Percentiles rank a stretch among this genome's conserved stretches.
Conservation (phyloP, 2,113 vertebrate genomes). For the Aplodontia rufa region DNA sequence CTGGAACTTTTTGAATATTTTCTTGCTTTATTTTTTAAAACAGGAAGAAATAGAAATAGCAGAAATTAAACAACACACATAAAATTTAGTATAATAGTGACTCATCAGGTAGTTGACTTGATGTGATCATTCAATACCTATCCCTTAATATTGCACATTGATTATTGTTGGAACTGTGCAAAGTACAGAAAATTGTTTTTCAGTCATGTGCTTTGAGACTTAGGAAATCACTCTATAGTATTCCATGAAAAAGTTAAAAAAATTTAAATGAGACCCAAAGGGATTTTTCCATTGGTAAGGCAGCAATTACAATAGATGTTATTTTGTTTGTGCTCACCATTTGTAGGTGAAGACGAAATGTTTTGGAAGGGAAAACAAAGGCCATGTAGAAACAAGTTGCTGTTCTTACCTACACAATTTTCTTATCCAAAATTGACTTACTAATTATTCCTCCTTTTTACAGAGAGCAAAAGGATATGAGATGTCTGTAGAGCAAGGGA, state of each 20-base stretch:
- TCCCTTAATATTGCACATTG: not conserved
- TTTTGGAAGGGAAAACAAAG: not conserved
- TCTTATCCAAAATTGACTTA: not conserved
- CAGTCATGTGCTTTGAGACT: not conserved
- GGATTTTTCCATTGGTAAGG: not conserved
- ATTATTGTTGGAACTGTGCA: not conserved
- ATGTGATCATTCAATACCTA: not conserved
- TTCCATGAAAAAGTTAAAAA: conserved; percentile 53
- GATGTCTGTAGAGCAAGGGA: not conserved
- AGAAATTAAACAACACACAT: not conserved
- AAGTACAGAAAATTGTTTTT: not conserved
- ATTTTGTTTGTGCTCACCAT: not conserved
- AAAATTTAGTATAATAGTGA: not conserved
- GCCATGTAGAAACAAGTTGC: not conserved
- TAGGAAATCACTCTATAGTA: not conserved
- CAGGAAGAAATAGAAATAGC: not conserved
- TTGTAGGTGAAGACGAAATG: not conserved
- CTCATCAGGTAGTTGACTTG: not conserved
- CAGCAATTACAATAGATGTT: not conserved
- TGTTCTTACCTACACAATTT: not conserved
- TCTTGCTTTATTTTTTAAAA: conserved; percentile 34
- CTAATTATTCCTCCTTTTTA: not conserved
- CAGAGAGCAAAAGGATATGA: not conserved
- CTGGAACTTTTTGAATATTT: not conserved
- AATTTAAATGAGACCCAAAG: not conserved